Evolutionary conservation across 2,888 invertebrate species (phyloP).

Genomic region (Acanthococcus lagerstroemiae): DNA sequence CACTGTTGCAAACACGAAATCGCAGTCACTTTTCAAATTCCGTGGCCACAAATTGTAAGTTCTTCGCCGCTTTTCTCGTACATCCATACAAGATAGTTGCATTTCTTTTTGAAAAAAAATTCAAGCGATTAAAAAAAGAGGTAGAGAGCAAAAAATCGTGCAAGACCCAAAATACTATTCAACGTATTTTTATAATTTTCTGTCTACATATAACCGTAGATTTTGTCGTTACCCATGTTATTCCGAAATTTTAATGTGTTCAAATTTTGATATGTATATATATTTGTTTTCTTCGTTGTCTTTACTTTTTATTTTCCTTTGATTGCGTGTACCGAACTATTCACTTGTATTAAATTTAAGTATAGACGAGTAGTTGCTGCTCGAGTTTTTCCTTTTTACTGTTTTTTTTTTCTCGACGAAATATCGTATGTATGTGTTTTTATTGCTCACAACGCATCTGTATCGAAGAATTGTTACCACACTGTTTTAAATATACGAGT

Average conservation of each 20-base stretch:
- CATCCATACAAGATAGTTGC: no score
- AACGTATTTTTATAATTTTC: neutral
- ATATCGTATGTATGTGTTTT: neutral
- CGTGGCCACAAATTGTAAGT: no score
- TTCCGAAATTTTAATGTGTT: neutral
- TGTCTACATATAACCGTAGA: neutral
- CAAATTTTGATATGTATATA: neutral
- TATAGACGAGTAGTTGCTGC: no score
- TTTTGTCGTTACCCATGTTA: neutral
- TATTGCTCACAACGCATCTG: neutral
- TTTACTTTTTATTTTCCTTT: neutral
- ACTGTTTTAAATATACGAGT: neutral
- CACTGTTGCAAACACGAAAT: no score
- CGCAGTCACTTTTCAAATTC: no score
- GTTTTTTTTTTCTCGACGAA: neutral
- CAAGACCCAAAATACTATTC: neutral
- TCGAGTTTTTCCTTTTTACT: no score
- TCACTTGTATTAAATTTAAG: neutral
- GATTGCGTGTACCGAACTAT: neutral
- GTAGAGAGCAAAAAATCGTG: no score
- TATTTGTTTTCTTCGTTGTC: no score
- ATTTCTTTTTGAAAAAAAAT: no score
- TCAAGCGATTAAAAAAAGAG: no score
- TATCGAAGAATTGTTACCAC: slow-evolving; percentile 7
- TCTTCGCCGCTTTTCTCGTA: no score